Evolutionary conservation across 2,113 vertebrate genomes (phyloP), one percentile per base, ranked within the genome.

Genomic region (Amblyornis subalaris): DNA sequence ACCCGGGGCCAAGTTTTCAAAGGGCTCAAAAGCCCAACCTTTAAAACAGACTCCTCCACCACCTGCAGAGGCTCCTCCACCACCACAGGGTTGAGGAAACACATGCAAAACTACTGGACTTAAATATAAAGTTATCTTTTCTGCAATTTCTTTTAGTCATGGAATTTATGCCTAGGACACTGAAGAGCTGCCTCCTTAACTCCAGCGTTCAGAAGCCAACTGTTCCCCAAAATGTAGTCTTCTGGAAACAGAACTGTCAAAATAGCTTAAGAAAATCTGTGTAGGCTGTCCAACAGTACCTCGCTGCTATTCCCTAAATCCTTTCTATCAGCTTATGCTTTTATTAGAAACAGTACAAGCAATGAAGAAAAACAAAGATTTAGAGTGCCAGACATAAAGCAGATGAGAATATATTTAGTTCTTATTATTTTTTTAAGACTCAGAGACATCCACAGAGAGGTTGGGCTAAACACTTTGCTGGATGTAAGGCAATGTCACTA

Each of bases 1-100:
- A 71, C 91, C 85, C 3, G 48, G n/a, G 93, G 96, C 51, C 92
- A 95, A 96, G 90, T 75, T 96, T 96, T 93, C 94, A 96, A 95
- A 95, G 67, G 31, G 55, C 69, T 94, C 31, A n/a, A 42, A 88
- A 93, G 69, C 64, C 51, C 75, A 78, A 71, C 55, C 78, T 84
- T 54, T 65, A 40, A 80, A 95, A 80, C 35, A 76, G 71, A 50
- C 55, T 55, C 28, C 47, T 93, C n/a, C n/a, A n/a, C n/a, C n/a
- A n/a, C n/a, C 72, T 74, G 42, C 42, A 47, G 51, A 71, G 20
- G 26, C 35, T 83, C 29, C 44, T 87, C 29, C 0, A 5, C 21
- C 53, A 65, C 21, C 64, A 69, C 0, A 1, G 61, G 28, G 18
- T 7, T 79, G 67, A 93, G 54, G 19, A 69, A 76, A 70, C 38